phyloP scores from a whole-genome alignment of 1,140 invertebrate species.

The Nebria ingens region DNA sequence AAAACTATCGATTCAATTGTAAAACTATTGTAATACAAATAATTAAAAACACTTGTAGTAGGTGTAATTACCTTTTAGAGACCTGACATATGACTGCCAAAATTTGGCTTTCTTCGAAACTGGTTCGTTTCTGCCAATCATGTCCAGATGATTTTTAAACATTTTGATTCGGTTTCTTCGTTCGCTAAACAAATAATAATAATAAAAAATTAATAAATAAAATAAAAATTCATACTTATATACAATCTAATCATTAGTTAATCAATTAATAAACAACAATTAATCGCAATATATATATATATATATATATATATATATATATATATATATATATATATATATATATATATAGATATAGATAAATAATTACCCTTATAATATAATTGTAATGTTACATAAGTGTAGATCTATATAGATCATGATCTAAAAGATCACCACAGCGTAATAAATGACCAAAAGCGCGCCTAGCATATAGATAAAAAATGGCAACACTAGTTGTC shows the following conservation, averaged over 20 bases:
- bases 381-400: no score
- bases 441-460: background rate
- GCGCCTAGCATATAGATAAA: background rate
- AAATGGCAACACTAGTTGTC: background rate
- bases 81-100: conserved; percentile 84
- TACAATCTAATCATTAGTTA: no score
- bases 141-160: conserved; percentile 83
- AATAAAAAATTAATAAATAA: conserved; percentile 22
- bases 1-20: no score
- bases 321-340: no score
- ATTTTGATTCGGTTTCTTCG: conserved; percentile 66
- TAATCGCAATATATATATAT: no score
- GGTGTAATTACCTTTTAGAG: conserved; percentile 63
- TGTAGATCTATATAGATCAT: no score
- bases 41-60: no score
- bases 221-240: conserved; percentile 14
- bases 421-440: background rate
- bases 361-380: no score
- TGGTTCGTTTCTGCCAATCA: conserved; percentile 84
- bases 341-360: no score
- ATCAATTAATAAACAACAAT: no score
- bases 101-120: conserved; percentile 85
- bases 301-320: no score
- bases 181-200: conserved; percentile 46
- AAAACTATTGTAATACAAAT: no score